Evolutionary conservation across 2,113 vertebrate genomes (phyloP).

Genomic region (Dissostichus mawsoni): DNA sequence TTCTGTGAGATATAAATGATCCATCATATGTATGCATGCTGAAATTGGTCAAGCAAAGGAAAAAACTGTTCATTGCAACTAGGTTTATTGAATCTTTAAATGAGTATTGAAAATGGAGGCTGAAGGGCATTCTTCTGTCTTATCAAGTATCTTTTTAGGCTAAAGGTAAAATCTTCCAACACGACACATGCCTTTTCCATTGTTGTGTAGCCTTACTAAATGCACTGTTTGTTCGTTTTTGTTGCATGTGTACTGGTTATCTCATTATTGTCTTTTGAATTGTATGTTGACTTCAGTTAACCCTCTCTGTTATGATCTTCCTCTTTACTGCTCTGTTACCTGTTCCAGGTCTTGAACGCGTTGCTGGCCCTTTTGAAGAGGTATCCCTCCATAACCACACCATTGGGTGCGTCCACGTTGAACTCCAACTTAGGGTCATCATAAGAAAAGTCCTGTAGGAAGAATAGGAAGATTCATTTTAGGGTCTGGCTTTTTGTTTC

Average conservation of each 20-base stretch:
- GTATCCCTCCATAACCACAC: conserved; percentile 87
- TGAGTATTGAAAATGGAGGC: neutral
- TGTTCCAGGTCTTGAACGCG: conserved; percentile 87
- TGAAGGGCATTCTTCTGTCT: neutral
- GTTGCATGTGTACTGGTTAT: neutral
- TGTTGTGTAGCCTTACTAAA: neutral
- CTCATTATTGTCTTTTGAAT: neutral
- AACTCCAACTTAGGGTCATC: conserved; percentile 85
- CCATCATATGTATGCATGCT: conserved; percentile 13
- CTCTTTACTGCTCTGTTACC: conserved; percentile 59
- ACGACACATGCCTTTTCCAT: neutral
- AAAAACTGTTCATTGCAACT: neutral
- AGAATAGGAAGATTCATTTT: neutral
- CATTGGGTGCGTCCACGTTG: conserved; percentile 84
- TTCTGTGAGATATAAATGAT: neutral
- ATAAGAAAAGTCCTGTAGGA: conserved; percentile 81
- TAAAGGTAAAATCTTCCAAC: neutral
- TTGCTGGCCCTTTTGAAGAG: conserved; percentile 86
- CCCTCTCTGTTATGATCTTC: neutral
- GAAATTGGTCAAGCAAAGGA: no score
- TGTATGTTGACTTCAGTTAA: no score
- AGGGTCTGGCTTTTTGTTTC: neutral
- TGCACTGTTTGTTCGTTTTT: neutral
- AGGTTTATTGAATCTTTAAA: neutral
- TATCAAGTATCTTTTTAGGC: neutral